These are phyloP conservation scores for Gryllus bimaculatus DNA, from an alignment of 1,140 invertebrate species.

Conservation along the genomic window DNA sequence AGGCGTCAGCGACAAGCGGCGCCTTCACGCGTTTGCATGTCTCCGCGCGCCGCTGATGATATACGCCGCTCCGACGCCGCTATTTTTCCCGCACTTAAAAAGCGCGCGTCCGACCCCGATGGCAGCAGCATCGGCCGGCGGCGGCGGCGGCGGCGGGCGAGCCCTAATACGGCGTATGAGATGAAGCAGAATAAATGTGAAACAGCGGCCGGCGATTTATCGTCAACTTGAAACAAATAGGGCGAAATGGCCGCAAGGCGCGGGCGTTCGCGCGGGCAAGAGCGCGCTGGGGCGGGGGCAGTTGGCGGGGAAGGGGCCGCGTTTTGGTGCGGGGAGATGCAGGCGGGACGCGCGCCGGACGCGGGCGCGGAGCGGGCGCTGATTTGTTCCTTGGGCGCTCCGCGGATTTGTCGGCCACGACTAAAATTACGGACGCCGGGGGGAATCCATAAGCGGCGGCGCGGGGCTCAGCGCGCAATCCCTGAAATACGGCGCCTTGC, in stretches of 20 bases:
- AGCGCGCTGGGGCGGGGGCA: no score
- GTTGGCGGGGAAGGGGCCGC: no score
- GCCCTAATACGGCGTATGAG: not conserved
- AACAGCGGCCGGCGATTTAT: not conserved
- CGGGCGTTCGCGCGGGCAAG: no score
- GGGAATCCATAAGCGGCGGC: constrained; percentile 2
- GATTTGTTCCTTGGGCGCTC: not conserved
- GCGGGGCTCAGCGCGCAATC: not conserved
- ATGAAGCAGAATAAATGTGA: constrained; percentile 5
- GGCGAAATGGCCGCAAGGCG: not conserved
- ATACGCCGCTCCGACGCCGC: not conserved
- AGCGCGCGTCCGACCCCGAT: no score
- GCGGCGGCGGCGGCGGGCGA: not conserved
- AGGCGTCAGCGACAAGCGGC: no score
- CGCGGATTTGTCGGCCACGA: not conserved
- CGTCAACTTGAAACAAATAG: not conserved
- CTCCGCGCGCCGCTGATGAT: not conserved
- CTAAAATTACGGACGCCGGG: constrained; percentile 3
- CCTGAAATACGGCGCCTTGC: not conserved
- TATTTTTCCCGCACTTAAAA: constrained; percentile 5
- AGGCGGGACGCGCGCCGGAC: not conserved
- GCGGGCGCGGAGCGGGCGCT: not conserved
- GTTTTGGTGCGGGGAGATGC: not conserved
- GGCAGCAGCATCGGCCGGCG: no score
- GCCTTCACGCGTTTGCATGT: not conserved